These are phyloP conservation scores for Rhynchophorus ferrugineus DNA, from an alignment of 1,140 invertebrate species.

Conservation along the genomic window DNA sequence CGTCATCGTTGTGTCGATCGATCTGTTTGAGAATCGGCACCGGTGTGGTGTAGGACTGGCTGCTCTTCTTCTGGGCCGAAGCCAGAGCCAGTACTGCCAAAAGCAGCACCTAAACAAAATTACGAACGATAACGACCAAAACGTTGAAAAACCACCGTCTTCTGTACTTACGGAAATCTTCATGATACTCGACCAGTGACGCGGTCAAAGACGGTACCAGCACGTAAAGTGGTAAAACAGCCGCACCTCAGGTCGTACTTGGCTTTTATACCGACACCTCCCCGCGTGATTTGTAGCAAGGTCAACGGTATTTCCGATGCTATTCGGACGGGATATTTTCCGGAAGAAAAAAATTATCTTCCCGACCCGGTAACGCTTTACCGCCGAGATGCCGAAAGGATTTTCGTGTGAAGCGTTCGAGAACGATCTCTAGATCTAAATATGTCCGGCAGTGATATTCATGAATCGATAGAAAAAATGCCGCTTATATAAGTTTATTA, in stretches of 20 bases:
- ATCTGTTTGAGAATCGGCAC: slow-evolving; percentile 65
- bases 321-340: not conserved
- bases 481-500: no score
- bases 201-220: not conserved
- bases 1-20: slow-evolving; percentile 73
- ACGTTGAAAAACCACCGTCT: not conserved
- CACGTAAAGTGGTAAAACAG: not conserved
- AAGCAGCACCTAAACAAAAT: slow-evolving; percentile 34
- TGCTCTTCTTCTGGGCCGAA: slow-evolving; percentile 28
- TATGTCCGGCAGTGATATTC: no score
- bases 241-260: not conserved
- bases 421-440: no score
- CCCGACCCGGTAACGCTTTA: no score
- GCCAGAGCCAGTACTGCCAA: slow-evolving; percentile 25
- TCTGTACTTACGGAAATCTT: not conserved
- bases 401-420: no score
- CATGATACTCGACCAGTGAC: not conserved
- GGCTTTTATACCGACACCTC: not conserved
- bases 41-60: slow-evolving; percentile 48
- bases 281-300: not conserved
- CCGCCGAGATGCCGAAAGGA: no score
- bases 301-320: not conserved
- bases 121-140: slow-evolving; percentile 8
- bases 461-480: no score
- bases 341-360: not conserved